Base-by-base conservation (phyloP, 2,797 vertebrate genomes). In the Cyprinodon diabolis region DNA sequence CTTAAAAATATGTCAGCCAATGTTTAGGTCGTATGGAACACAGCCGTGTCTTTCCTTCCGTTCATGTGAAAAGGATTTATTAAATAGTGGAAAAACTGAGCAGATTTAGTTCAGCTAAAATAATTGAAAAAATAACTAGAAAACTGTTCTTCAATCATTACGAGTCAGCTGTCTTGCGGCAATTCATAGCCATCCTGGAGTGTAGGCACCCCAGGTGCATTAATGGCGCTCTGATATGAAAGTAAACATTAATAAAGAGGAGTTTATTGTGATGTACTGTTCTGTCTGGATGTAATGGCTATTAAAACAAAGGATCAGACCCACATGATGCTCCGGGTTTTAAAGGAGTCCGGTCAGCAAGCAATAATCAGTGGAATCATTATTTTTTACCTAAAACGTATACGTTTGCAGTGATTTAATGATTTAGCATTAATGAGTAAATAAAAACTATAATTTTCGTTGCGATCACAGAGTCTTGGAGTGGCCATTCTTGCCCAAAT, bases 251-350 rank as follows among this genome's bases (percentile, higher is more conserved):
- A 40, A 54, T 1, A 25, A 56, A 69, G 23, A 8, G 37, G 23
- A 60, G 58, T 37, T 54, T 49, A n/a, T 75, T 68, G 23, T 54
- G 25, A 52, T 6, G 6, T 52, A 83, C 47, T 25, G 49, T 74
- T 40, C 9, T 25, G 8, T 23, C 17, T 69, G 52, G 62, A 65
- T 56, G 48, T 13, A 12, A 17, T 48, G 14, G 19, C 56, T 56
- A n/a, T 17, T 57, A 49, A n/a, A 63, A 6, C 30, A 21, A 72
- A 49, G 66, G 30, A 30, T 66, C 13, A 78, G 70, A 84, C 80
- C 80, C 66, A 13, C 65, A 5, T 52, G 47, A 71, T 72, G 76
- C 52, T 69, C 72, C 71, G 70, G 51, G 81, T 58, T 71, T 65
- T 23, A 4, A 66, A 75, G 81, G 58, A 30, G 30, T 30, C 30